Percentiles rank a stretch among this genome's conserved stretches.
phyloP scores from a whole-genome alignment of 1,140 invertebrate species.

The Drosophila willistoni region DNA sequence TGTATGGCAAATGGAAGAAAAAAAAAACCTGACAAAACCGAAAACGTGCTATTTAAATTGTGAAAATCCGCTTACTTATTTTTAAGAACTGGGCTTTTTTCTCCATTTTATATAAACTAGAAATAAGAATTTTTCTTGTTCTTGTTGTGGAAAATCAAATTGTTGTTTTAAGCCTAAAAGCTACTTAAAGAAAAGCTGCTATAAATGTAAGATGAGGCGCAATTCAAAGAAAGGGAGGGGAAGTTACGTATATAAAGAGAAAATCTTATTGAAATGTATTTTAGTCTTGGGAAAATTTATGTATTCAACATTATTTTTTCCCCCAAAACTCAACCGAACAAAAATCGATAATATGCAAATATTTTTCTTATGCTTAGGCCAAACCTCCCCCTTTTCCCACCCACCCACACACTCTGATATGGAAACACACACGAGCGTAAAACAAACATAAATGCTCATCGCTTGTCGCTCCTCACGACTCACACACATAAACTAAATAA shows the following conservation, averaged over 20 bases:
- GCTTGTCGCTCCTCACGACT: constrained; percentile 31
- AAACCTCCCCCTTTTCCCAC: constrained; percentile 15
- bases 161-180: constrained; percentile 67
- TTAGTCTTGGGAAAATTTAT: constrained; percentile 26
- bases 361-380: constrained; percentile 33
- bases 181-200: constrained; percentile 56
- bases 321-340: constrained; percentile 6
- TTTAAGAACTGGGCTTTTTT: constrained; percentile 6
- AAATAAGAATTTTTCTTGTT: constrained; percentile 38
- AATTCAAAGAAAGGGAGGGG: background rate
- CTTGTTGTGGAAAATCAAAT: constrained; percentile 57
- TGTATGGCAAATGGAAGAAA: background rate
- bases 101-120: constrained; percentile 21
- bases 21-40: constrained; percentile 26
- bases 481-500: constrained; percentile 67
- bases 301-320: constrained; percentile 28
- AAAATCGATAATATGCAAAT: constrained; percentile 80
- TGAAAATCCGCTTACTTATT: constrained; percentile 65
- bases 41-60: constrained; percentile 75
- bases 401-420: constrained; percentile 9
- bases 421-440: constrained; percentile 44
- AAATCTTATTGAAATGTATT: constrained; percentile 22
- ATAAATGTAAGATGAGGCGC: constrained; percentile 53
- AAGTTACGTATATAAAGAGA: background rate
- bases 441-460: constrained; percentile 59